Conservation (phyloP, 2,113 vertebrate species). For the Alligator sinensis region DNA sequence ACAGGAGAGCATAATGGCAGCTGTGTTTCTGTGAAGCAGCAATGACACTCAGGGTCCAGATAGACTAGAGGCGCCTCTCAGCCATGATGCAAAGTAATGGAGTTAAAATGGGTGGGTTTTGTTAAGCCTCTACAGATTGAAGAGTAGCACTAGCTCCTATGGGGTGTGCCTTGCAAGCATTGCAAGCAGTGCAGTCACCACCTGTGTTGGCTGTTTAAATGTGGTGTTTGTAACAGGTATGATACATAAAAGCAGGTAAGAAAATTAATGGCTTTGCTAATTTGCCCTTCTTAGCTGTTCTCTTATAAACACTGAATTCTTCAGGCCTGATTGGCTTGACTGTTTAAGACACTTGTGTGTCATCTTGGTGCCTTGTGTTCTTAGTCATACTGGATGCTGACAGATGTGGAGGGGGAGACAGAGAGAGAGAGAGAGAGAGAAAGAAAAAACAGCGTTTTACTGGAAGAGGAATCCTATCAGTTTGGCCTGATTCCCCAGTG, state of each 20-base stretch:
- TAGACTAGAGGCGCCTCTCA: background rate
- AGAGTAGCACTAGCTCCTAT: background rate
- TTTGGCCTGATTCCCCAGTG: no score
- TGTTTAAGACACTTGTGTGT: background rate
- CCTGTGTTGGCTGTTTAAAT: background rate
- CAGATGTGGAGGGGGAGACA: no score
- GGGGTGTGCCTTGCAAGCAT: background rate
- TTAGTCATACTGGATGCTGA: no score
- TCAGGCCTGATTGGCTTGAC: background rate
- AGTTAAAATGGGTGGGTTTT: background rate
- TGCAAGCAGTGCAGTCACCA: background rate
- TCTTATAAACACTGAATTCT: background rate
- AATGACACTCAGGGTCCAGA: background rate
- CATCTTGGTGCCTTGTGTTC: no score
- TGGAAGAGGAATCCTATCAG: no score
- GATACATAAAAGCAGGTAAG: background rate
- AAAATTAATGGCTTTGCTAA: background rate
- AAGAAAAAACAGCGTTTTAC: no score
- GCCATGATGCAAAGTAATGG: background rate
- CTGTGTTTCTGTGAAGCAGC: background rate
- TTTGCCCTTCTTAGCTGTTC: background rate
- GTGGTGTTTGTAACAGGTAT: background rate
- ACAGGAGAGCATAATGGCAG: slow-evolving; percentile 49
- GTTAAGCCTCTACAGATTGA: background rate
- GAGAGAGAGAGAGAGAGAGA: no score